phyloP scores from a whole-genome alignment of 2,797 vertebrate genomes.

The Lagorchestes hirsutus region DNA sequence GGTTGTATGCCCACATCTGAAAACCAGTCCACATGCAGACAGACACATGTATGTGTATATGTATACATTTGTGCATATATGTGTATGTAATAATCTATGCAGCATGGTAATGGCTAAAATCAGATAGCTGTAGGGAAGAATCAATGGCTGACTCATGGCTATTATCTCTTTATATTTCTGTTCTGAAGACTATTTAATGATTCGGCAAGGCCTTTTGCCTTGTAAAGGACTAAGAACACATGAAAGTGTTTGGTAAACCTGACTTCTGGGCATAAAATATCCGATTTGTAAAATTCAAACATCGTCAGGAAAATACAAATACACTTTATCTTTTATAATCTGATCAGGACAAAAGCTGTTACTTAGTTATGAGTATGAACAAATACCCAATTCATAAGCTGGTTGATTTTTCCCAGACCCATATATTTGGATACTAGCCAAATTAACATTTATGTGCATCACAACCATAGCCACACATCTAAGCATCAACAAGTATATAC shows the following conservation, averaged over 20 bases:
- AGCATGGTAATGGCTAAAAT: not conserved
- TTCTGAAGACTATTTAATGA: not conserved
- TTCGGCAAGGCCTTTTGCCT: not conserved
- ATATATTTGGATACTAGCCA: not conserved
- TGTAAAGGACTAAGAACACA: not conserved
- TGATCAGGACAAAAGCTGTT: not conserved
- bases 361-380: not conserved
- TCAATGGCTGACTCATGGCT: not conserved
- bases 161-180: not conserved
- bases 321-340: not conserved
- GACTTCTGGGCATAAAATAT: not conserved
- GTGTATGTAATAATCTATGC: not conserved
- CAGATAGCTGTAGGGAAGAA: not conserved
- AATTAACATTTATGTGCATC: not conserved
- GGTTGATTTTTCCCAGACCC: not conserved
- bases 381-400: not conserved
- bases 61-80: not conserved
- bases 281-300: not conserved
- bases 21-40: not conserved
- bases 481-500: not conserved
- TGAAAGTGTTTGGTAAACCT: not conserved
- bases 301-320: not conserved
- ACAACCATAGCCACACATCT: not conserved
- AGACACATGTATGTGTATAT: not conserved
- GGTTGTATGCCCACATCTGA: too few species aligned